Conservation (phyloP, 2,888 invertebrate genomes). For the Dryomyza anilis region DNA sequence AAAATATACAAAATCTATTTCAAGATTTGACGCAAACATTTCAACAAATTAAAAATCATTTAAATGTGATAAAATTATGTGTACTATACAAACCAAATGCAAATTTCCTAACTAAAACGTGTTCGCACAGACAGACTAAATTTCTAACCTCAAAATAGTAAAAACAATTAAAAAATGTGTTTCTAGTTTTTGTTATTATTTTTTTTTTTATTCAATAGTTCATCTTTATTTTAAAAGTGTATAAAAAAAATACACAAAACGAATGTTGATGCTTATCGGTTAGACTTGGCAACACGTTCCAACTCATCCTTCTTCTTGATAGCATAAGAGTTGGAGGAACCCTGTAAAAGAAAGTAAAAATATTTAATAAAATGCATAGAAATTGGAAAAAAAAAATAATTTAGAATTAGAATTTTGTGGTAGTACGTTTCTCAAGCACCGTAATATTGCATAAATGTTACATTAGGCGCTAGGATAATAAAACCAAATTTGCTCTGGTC, state of each 20-base stretch:
- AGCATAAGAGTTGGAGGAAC: constrained; percentile 99
- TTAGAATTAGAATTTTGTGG: constrained; percentile 39
- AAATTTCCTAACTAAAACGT: too few species aligned
- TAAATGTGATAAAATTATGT: too few species aligned
- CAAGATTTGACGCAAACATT: too few species aligned
- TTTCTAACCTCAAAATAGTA: too few species aligned
- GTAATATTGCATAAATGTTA: constrained; percentile 34
- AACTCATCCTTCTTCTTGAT: constrained; percentile 99
- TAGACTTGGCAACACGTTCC: constrained; percentile 99
- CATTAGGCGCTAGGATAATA: constrained; percentile 56
- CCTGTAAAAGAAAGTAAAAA: constrained; percentile 63
- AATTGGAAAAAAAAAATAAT: not conserved
- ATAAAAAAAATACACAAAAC: constrained; percentile 33
- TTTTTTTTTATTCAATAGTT: constrained; percentile 37
- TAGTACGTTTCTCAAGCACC: constrained; percentile 55
- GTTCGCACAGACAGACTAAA: too few species aligned
- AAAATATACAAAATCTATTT: too few species aligned
- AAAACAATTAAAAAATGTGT: too few species aligned
- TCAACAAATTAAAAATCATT: too few species aligned
- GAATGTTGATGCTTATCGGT: constrained; percentile 79
- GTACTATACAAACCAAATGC: too few species aligned
- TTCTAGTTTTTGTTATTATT: too few species aligned
- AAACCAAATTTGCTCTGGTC: constrained; percentile 49
- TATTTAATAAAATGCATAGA: not conserved
- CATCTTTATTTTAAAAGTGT: constrained; percentile 29